Evolutionary conservation across 2,113 vertebrate genomes (phyloP).

Genomic region (Oreotrochilus melanogaster): DNA sequence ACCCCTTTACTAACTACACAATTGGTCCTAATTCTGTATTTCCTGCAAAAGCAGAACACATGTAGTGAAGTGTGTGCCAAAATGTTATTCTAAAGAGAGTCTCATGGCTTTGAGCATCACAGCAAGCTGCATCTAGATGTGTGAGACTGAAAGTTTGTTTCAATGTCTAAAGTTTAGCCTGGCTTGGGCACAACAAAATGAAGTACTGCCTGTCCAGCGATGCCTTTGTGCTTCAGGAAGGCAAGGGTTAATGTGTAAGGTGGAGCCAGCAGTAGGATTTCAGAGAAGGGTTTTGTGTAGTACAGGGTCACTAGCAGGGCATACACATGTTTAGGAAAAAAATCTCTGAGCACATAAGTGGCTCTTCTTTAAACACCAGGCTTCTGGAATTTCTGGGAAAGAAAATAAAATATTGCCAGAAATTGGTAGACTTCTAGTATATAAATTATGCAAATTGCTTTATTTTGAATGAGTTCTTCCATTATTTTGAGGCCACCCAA

Average conservation of each 20-base stretch:
- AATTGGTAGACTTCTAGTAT: neutral
- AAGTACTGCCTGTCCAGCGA: neutral
- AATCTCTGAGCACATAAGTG: neutral
- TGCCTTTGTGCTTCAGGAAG: neutral
- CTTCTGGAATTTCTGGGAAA: neutral
- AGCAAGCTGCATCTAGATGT: neutral
- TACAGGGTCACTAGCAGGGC: neutral
- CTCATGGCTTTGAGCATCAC: neutral
- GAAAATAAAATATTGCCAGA: neutral
- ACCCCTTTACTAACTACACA: neutral
- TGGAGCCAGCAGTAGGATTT: neutral
- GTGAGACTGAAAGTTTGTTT: neutral
- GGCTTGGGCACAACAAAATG: accelerated
- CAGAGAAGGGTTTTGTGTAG: neutral
- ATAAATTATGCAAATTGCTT: neutral
- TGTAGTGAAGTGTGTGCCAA: neutral
- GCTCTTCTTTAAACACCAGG: neutral
- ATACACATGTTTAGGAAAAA: neutral
- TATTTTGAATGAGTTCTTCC: neutral
- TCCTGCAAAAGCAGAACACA: neutral
- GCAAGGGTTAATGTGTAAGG: neutral
- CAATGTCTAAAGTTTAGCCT: neutral
- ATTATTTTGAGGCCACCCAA: neutral
- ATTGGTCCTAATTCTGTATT: neutral
- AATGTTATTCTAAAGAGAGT: neutral